phyloP scores from a whole-genome alignment of 2,888 invertebrate species.

The Hirtodrosophila histrioides region DNA sequence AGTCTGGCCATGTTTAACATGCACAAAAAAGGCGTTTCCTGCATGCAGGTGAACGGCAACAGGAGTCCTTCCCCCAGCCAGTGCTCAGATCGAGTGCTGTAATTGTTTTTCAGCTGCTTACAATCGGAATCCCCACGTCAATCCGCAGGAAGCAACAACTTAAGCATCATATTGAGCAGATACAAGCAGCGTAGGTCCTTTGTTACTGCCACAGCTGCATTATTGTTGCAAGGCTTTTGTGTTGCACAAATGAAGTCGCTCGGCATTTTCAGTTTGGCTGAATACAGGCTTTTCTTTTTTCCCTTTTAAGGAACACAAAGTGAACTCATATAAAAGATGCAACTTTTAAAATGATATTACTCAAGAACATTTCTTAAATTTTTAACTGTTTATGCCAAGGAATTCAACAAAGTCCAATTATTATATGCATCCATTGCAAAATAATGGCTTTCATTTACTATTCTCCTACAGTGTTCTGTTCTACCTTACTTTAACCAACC shows the following conservation, averaged over 20 bases:
- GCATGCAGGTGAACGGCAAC: constrained; percentile 29
- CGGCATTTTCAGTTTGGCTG: constrained; percentile 27
- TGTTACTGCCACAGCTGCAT: constrained; percentile 33
- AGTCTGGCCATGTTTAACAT: constrained; percentile 36
- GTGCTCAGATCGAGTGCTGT: constrained; percentile 12
- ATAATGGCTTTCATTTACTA: no score
- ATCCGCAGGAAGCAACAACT: constrained; percentile 44
- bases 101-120: constrained; percentile 45
- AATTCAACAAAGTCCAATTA: constrained; percentile 4
- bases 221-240: constrained; percentile 41
- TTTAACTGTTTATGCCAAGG: no score
- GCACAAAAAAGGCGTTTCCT: constrained; percentile 27
- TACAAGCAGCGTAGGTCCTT: constrained; percentile 30
- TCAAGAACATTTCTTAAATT: no score
- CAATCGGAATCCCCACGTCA: constrained; percentile 26
- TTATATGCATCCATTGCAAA: background rate
- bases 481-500: no score
- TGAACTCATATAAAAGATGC: no score
- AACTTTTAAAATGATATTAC: no score
- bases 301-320: background rate
- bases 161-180: constrained; percentile 56
- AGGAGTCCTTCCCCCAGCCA: constrained; percentile 2
- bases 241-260: constrained; percentile 23
- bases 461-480: no score
- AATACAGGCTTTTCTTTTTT: constrained; percentile 19